Conservation (phyloP, 2,797 vertebrate species). For the Leptoclinus maculatus region DNA sequence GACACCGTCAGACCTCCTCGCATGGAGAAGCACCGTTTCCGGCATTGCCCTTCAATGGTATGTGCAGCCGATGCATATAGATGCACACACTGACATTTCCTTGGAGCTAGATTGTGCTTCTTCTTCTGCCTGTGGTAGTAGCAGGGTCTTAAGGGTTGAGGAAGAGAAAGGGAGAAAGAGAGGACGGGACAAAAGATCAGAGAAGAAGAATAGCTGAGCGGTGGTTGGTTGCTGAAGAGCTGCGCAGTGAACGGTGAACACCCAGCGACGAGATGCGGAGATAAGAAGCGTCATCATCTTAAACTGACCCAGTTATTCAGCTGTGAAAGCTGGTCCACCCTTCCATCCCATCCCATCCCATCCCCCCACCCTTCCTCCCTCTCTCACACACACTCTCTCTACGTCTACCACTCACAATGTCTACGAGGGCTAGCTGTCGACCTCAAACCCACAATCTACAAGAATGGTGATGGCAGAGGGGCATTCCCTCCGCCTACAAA, state of each 20-base stretch:
- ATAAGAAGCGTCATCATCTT: slow-evolving; percentile 76
- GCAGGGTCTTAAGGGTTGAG: background rate
- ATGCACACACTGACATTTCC: slow-evolving; percentile 13
- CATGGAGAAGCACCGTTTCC: slow-evolving; percentile 2
- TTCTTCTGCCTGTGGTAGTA: background rate
- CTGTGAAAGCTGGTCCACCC: slow-evolving; percentile 69
- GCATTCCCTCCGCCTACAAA: slow-evolving; percentile 50
- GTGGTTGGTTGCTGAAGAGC: slow-evolving; percentile 65
- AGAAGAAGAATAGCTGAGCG: slow-evolving; percentile 25
- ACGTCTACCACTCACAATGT: slow-evolving; percentile 16
- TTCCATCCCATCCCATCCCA: slow-evolving; percentile 17
- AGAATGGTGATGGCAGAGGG: slow-evolving; percentile 26
- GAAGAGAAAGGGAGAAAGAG: background rate
- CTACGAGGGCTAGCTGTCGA: slow-evolving; percentile 18
- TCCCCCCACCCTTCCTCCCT: slow-evolving; percentile 27
- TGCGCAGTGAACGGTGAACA: slow-evolving; percentile 65
- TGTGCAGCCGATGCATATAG: background rate
- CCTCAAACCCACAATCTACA: slow-evolving; percentile 48
- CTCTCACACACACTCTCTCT: background rate
- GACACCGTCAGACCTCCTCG: background rate
- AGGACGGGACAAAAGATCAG: background rate
- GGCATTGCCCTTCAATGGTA: background rate
- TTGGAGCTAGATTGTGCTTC: slow-evolving; percentile 16
- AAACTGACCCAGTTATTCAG: slow-evolving; percentile 85
- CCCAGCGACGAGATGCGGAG: slow-evolving; percentile 69